Percentiles rank a stretch among this genome's conserved stretches.
Conservation (phyloP, 2,888 invertebrate species). For the Ectemnius cavifrons region DNA sequence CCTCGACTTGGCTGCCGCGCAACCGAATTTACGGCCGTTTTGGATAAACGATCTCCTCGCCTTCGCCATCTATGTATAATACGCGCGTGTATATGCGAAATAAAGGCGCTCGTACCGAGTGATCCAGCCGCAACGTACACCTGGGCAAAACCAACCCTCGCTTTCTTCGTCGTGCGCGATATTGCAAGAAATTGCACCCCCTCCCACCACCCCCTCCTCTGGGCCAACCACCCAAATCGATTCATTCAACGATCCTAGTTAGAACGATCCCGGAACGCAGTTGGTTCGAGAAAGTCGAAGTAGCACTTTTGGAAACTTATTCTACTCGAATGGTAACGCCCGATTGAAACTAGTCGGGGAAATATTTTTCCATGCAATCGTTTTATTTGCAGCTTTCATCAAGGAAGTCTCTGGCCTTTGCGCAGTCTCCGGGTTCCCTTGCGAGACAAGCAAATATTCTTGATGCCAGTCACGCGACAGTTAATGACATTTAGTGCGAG, state of each 20-base stretch:
- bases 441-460: too few relatives aligned
- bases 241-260: too few relatives aligned
- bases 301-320: too few relatives aligned
- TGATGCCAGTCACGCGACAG: too few relatives aligned
- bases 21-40: conserved; percentile 66
- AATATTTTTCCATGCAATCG: neutral
- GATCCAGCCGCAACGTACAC: conserved; percentile 22
- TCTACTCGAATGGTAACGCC: neutral
- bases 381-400: too few relatives aligned
- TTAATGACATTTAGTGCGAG: too few relatives aligned
- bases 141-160: conserved; percentile 7
- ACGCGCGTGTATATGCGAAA: conserved; percentile 3
- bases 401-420: too few relatives aligned
- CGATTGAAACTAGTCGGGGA: conserved; percentile 3
- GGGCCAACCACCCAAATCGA: too few relatives aligned
- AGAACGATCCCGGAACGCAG: too few relatives aligned
- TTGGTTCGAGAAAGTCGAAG: too few relatives aligned
- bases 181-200: conserved; percentile 1
- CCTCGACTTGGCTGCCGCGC: neutral
- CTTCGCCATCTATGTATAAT: conserved; percentile 35
- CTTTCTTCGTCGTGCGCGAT: conserved; percentile 15
- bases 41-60: conserved; percentile 65
- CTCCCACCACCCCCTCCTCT: neutral
- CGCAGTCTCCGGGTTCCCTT: too few relatives aligned
- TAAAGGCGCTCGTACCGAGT: conserved; percentile 1